Evolutionary conservation across 2,888 invertebrate species (phyloP).

Genomic region (Archips xylosteana): DNA sequence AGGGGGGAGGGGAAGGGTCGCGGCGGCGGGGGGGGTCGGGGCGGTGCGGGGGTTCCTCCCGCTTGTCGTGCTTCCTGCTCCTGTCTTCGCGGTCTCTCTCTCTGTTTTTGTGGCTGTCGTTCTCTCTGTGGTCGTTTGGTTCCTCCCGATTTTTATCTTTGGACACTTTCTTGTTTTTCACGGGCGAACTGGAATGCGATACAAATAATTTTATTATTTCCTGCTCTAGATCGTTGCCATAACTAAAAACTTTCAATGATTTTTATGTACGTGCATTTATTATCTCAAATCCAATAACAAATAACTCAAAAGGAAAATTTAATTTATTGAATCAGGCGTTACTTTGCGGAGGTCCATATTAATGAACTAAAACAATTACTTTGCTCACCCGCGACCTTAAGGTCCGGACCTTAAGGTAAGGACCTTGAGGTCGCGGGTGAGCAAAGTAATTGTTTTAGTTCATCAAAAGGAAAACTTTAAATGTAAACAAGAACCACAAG

Average conservation of each 20-base stretch:
- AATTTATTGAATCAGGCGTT: too few species aligned
- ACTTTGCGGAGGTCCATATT: too few species aligned
- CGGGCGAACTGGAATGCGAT: slow-evolving; percentile 71
- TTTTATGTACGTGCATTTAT: too few species aligned
- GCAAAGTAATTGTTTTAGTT: too few species aligned
- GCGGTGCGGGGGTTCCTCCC: slow-evolving; percentile 54
- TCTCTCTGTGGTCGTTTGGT: slow-evolving; percentile 63
- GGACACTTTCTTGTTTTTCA: slow-evolving; percentile 56
- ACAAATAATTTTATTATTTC: not conserved
- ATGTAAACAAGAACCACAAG: not conserved
- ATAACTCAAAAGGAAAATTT: too few species aligned
- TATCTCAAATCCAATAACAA: not conserved
- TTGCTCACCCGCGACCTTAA: too few species aligned
- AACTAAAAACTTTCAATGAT: too few species aligned
- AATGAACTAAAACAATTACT: too few species aligned
- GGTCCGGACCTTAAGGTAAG: too few species aligned
- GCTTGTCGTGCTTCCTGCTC: slow-evolving; percentile 74
- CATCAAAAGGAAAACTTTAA: too few species aligned
- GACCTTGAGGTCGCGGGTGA: too few species aligned
- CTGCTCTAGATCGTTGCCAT: not conserved
- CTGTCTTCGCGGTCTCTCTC: slow-evolving; percentile 72
- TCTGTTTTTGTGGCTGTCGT: slow-evolving; percentile 68
- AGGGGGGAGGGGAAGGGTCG: slow-evolving; percentile 42
- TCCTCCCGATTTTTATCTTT: slow-evolving; percentile 70
- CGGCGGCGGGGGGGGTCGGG: slow-evolving; percentile 54